Evolutionary conservation across 2,888 invertebrate species (phyloP), one percentile per base, ranked within the genome.

Genomic region (Melinaea menophilus): DNA sequence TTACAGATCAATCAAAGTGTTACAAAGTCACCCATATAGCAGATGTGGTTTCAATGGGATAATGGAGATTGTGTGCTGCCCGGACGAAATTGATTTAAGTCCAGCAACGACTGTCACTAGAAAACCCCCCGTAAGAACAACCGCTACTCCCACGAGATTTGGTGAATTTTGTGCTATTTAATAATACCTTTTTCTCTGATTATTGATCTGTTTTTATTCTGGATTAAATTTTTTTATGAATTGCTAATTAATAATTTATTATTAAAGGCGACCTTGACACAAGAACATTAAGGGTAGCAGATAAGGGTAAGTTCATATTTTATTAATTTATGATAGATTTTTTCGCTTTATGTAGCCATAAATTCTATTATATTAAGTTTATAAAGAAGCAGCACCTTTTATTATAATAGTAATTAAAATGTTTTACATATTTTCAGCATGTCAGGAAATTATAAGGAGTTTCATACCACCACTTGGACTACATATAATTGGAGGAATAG

Each of bases 401-500:
- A 1, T 37, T 37, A 37, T 37, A 37, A 5, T 37, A 37, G 37
- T 1, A 4, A 37, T 22, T 37, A 37, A 37, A 37, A 37, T 7
- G 7, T 37, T 41, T 41, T 11, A 51, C 5, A 51, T 55, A 58
- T 47, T 78, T 82, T 63, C 82, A 90, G 90, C 88, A 81, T 91
- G 90, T 72, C 71, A 80, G 58, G 84, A 86, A 72, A 84, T 88
- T 47, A 71, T 71, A 1, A 69, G 74, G 1, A 65, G 70, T 4
- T 78, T 69, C n/a, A 72, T 81, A 64, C 79, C 80, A 41, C 78
- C 87, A 1, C 62, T 90, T 45, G 78, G 75, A 47, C 70, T 81
- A 31, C 80, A 86, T 66, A 90, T 90, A 34, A 78, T 89, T 55
- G 88, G 85, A 11, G 90, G 90, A 0, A 84, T 80, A 66, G 62